phyloP scores from a whole-genome alignment of 64 coral and sea anemone genomes.

The Acropora tenuis region DNA sequence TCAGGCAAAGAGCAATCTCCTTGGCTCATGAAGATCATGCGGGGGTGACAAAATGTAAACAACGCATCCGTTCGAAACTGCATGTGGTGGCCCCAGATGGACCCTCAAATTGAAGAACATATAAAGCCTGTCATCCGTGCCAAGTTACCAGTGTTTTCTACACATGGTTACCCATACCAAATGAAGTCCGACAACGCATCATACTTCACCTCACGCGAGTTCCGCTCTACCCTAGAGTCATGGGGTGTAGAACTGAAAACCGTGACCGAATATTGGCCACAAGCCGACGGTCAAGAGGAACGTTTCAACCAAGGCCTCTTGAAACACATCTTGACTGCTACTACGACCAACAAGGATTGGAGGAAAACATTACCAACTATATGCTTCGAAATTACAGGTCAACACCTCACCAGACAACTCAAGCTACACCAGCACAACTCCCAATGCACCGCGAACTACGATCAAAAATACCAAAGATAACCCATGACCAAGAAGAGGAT shows the following conservation, averaged over 20 bases:
- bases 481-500: not conserved
- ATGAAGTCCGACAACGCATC: slow-evolving; percentile 66
- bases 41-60: slow-evolving; percentile 52
- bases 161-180: slow-evolving; percentile 51
- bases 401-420: slow-evolving; percentile 51
- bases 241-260: slow-evolving; percentile 50
- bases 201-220: slow-evolving; percentile 66
- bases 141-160: slow-evolving; percentile 49
- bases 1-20: slow-evolving; percentile 9
- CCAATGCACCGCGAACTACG: slow-evolving; percentile 20
- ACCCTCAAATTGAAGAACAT: slow-evolving; percentile 51
- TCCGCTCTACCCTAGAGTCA: slow-evolving; percentile 10
- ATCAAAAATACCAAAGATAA: slow-evolving; percentile 50
- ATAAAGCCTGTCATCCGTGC: slow-evolving; percentile 41
- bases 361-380: slow-evolving; percentile 19
- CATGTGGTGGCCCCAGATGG: slow-evolving; percentile 68
- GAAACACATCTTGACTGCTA: slow-evolving; percentile 46
- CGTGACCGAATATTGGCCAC: slow-evolving; percentile 67
- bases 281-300: slow-evolving; percentile 67
- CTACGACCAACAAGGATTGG: slow-evolving; percentile 21
- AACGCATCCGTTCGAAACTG: slow-evolving; percentile 17
- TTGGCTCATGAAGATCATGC: slow-evolving; percentile 54
- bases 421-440: slow-evolving; percentile 36
- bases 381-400: slow-evolving; percentile 54
- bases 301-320: slow-evolving; percentile 45